Evolutionary conservation across 1,140 invertebrate species (phyloP).

Genomic region (Saccostrea glomerata): DNA sequence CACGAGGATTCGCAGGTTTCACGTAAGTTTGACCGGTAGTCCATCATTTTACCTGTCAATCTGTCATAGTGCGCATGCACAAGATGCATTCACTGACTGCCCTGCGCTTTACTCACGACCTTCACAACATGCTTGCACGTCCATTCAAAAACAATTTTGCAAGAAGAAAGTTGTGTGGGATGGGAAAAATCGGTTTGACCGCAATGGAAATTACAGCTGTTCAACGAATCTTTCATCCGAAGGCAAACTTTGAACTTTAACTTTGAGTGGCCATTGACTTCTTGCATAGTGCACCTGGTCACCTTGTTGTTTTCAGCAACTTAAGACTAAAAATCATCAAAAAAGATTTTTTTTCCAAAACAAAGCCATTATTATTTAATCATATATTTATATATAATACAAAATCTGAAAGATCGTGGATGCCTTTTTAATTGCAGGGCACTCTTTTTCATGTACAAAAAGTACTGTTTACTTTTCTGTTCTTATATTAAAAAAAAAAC

Average conservation of each 20-base stretch:
- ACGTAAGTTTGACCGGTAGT: not conserved
- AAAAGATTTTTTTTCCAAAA: too few species aligned
- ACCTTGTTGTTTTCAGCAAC: not conserved
- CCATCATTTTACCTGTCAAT: not conserved
- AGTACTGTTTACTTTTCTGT: too few species aligned
- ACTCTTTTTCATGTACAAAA: too few species aligned
- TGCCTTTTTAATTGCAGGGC: too few species aligned
- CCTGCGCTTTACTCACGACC: not conserved
- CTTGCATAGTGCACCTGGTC: not conserved
- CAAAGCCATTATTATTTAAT: too few species aligned
- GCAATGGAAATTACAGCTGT: not conserved
- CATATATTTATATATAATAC: too few species aligned
- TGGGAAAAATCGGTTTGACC: conserved; percentile 8
- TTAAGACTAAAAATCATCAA: not conserved
- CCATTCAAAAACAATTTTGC: conserved; percentile 21
- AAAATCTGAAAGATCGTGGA: too few species aligned
- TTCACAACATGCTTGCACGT: not conserved
- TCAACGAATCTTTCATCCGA: not conserved
- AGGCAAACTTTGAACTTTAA: conserved; percentile 6
- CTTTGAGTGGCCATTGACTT: not conserved
- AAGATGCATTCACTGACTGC: not conserved
- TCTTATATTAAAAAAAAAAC: too few species aligned
- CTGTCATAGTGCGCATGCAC: not conserved
- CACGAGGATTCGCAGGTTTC: not conserved
- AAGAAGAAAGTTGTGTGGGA: not conserved